These are phyloP conservation scores for Psilopogon haemacephalus DNA, from an alignment of 2,113 vertebrate species.

Conservation along the genomic window DNA sequence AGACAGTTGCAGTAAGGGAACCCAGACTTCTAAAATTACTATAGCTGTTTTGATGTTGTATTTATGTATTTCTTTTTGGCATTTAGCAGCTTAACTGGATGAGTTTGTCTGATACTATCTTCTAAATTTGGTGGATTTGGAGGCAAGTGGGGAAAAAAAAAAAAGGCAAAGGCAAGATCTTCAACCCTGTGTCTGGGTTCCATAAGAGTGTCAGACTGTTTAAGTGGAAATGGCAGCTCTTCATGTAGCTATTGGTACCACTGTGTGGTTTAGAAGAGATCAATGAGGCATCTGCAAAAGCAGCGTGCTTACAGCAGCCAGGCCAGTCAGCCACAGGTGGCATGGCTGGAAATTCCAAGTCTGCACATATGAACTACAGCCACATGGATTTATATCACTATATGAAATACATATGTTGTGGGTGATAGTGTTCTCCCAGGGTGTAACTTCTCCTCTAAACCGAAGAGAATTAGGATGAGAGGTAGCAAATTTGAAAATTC, in stretches of 20 bases:
- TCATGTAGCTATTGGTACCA: background rate
- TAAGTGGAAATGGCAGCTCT: background rate
- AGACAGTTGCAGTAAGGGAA: background rate
- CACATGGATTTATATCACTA: fast-evolving
- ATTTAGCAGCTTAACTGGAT: background rate
- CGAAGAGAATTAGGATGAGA: background rate
- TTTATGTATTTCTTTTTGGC: background rate
- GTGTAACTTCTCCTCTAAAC: background rate
- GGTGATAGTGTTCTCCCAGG: background rate
- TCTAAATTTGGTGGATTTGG: background rate
- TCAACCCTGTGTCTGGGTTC: background rate
- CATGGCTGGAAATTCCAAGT: background rate
- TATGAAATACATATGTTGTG: background rate
- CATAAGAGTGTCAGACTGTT: background rate
- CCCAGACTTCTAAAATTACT: background rate
- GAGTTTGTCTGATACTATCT: background rate
- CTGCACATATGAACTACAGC: background rate
- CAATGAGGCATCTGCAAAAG: background rate
- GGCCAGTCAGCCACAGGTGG: background rate
- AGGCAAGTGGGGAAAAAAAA: background rate
- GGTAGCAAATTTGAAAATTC: background rate
- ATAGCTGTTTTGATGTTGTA: background rate
- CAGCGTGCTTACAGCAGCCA: background rate
- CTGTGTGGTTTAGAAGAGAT: background rate
- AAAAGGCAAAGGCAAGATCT: background rate